A percentile compares a stretch with the other conserved stretches of the same genome.
phyloP scores from a whole-genome alignment of 1,140 invertebrate species.

The Scylla paramamosain region DNA sequence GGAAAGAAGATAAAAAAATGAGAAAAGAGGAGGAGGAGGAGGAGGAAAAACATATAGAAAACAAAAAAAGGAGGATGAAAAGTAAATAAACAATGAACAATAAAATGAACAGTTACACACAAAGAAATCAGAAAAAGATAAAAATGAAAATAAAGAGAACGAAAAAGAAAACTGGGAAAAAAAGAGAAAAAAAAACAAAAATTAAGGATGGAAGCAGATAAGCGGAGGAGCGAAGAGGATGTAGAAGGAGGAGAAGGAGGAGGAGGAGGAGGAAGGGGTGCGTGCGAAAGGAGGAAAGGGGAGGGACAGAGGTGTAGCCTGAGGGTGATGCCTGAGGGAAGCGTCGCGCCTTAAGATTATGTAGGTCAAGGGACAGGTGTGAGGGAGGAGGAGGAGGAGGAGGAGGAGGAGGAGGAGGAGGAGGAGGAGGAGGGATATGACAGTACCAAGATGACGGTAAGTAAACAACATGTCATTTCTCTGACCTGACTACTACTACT shows the following conservation, averaged over 20 bases:
- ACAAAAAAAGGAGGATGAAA: no score
- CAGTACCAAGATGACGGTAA: no score
- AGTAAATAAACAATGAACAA: no score
- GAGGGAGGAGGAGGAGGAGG: neutral
- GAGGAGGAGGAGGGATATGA: neutral
- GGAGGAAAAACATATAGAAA: no score
- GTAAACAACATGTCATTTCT: neutral
- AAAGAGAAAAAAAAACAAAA: neutral
- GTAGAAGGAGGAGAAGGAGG: neutral
- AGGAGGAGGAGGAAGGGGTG: neutral
- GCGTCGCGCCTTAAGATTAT: neutral
- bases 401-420: neutral
- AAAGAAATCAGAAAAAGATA: no score
- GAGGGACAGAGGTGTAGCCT: neutral
- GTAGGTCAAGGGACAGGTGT: slow-evolving; percentile 1
- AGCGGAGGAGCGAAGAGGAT: neutral
- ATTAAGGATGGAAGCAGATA: neutral
- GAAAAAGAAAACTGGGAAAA: no score
- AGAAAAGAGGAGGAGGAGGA: neutral
- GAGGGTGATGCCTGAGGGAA: neutral
- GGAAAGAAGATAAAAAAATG: neutral
- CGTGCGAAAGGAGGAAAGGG: neutral
- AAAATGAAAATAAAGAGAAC: no score
- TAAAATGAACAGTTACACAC: no score
- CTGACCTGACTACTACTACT: neutral